phyloP scores from a whole-genome alignment of 2,113 vertebrate genomes.

The Leptobrachium ailaonicum region DNA sequence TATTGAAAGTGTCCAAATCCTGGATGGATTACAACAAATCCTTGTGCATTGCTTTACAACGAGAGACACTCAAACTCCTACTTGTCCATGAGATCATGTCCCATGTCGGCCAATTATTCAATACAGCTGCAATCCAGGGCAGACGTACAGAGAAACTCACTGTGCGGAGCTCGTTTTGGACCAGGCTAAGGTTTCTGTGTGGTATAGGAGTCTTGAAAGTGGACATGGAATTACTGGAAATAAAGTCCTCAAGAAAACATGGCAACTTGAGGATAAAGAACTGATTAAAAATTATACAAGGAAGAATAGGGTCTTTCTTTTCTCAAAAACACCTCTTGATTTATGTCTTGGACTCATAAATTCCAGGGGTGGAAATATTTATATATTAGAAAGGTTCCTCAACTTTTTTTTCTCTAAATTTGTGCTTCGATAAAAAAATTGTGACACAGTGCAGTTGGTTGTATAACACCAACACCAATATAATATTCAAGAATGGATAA shows the following conservation, averaged over 20 bases:
- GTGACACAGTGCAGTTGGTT: too few relatives aligned
- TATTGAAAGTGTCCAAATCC: background rate
- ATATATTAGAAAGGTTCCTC: too few relatives aligned
- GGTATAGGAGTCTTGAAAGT: background rate
- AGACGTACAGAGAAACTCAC: background rate
- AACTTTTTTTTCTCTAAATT: too few relatives aligned
- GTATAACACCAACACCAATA: too few relatives aligned
- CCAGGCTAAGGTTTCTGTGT: background rate
- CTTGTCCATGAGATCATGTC: constrained; percentile 29
- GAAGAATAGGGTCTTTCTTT: background rate
- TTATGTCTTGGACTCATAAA: too few relatives aligned
- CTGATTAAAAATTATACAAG: background rate
- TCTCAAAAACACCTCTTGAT: background rate
- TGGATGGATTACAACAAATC: background rate
- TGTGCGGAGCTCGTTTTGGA: background rate
- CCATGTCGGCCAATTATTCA: constrained; percentile 10
- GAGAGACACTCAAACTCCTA: background rate
- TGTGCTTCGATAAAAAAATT: too few relatives aligned
- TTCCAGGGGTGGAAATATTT: too few relatives aligned
- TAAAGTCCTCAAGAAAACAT: background rate
- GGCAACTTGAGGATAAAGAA: background rate
- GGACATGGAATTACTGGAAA: background rate
- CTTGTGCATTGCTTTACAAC: background rate
- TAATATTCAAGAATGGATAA: too few relatives aligned
- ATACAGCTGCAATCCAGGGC: constrained; percentile 6